Base-by-base conservation (phyloP, 2,797 vertebrate species). In the Sternarchorhynchus goeldii region DNA sequence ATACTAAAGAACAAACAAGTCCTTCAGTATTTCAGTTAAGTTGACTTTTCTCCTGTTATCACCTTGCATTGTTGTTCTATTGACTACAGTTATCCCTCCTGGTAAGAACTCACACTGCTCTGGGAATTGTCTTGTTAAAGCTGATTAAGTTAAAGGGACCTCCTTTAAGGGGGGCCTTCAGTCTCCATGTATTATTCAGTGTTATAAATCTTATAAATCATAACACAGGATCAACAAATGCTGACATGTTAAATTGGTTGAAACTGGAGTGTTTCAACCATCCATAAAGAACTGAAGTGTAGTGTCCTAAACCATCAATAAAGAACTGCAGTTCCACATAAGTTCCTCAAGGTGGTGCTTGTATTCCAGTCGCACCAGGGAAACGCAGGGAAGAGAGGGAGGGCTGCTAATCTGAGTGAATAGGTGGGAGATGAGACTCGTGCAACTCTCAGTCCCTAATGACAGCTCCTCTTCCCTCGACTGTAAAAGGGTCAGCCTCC, bases 301-400 rank as follows among this genome's bases (percentile, higher is more conserved):
- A 25, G 25, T 25, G 25, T 25, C 21, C 32, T 45, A 71, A 6
- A 14, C 65, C 39, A 41, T 71, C 7, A 20, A 25, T 29, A 56
- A 36, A 56, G 2, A 31, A 20, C 16, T 66, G 82, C 57, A 85
- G 75, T 84, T 76, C 34, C 57, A 1, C 0, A 1, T 0, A 10
- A 25, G 5, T 55, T 77, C 87, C 90, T 89, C 87, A 83, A 85
- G 89, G 84, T 87, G 89, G 90, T 74, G 81, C 83, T 82, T 88
- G 78, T 59, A 72, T 68, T 80, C 83, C 79, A 86, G 81, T 39
- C 77, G 78, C 78, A 50, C 59, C 59, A 3, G 32, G 21, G 17
- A 67, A 68, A 50, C 29, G 53, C 16, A 31, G 5, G 41, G 16
- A 16, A 14, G 29, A 63, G 31, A 71, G 57, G 29, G 21, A 73